Base-by-base conservation (phyloP, 2,797 vertebrate species). In the Chrosomus eos region DNA sequence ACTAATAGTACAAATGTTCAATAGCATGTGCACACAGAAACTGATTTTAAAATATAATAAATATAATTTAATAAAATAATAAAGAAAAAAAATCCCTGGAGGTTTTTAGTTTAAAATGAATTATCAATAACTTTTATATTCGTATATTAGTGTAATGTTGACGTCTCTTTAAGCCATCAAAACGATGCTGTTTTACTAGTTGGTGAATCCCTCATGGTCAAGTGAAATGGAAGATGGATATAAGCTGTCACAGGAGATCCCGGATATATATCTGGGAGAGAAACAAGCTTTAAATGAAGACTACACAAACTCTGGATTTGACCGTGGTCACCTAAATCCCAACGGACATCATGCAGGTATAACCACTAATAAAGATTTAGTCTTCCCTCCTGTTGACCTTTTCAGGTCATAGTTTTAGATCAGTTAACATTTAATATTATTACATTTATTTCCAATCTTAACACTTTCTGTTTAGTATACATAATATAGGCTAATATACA, bases 291-390 rank as follows among this genome's bases (percentile, higher is more conserved):
- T 95, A 84, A 93, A 95, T 84, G 94, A 95, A 66, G 95, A 96
- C 88, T 95, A 92, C 88, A 95, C 81, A 18, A 2, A 94, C 81
- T 93, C 95, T 13, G 94, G 94, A 51, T 95, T 93, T 23, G 91
- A 95, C 87, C 93, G 95, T 2, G 94, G 95, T 58, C 95, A 96
- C 87, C 94, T 96, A 26, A 96, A 96, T 87, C 94, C 95, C 26
- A 95, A 95, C 0, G 94, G 94, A 84, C 94, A 95, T 89, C 95
- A 95, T 84, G 85, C 94, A 92, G 95, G 95, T 95, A 88, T 36
- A 28, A 68, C 11, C 45, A 51, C n/a, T 28, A 13, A 53, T 33
- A 5, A 62, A 79, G 28, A 26, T 36, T 28, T 48, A 55, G 18
- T n/a, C 11, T 60, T 55, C 45, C 23, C 23, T 74, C 48, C 28